Conservation (phyloP, 1,140 invertebrate species). For the Zophobas atratus region DNA sequence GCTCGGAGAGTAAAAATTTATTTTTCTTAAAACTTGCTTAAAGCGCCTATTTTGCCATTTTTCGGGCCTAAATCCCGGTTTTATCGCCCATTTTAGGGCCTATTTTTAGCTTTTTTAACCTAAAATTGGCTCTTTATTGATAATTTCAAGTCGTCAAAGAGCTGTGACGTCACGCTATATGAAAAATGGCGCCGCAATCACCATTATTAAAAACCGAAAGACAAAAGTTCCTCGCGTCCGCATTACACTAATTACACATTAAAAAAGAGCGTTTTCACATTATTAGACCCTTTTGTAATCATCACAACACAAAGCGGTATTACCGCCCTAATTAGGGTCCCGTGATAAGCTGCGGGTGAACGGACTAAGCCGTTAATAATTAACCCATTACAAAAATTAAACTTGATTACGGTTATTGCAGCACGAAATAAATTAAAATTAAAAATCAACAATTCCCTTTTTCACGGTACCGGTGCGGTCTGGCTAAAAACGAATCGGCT, state of each 20-base stretch:
- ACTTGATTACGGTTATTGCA: constrained; percentile 7
- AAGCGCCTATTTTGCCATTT: too few relatives aligned
- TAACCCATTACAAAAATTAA: constrained; percentile 16
- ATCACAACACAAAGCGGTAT: background rate
- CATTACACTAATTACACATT: background rate
- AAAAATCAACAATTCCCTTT: constrained; percentile 22
- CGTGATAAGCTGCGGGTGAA: constrained; percentile 4
- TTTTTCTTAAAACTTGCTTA: too few relatives aligned
- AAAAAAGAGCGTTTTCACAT: background rate
- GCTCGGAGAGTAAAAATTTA: too few relatives aligned
- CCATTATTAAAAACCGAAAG: background rate
- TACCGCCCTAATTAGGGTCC: background rate
- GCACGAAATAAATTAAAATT: constrained; percentile 2
- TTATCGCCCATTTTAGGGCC: too few relatives aligned
- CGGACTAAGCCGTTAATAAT: background rate
- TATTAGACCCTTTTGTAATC: background rate
- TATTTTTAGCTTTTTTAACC: too few relatives aligned
- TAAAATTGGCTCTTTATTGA: too few relatives aligned
- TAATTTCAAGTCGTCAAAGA: too few relatives aligned
- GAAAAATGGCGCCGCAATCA: too few relatives aligned
- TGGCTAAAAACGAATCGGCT: background rate
- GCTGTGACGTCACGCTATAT: too few relatives aligned
- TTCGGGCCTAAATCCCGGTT: too few relatives aligned
- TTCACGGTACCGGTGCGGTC: background rate
- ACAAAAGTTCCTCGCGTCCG: background rate